Evolutionary conservation across 2,113 vertebrate genomes (phyloP), one percentile per base, ranked within the genome.

Genomic region (Melospiza georgiana): DNA sequence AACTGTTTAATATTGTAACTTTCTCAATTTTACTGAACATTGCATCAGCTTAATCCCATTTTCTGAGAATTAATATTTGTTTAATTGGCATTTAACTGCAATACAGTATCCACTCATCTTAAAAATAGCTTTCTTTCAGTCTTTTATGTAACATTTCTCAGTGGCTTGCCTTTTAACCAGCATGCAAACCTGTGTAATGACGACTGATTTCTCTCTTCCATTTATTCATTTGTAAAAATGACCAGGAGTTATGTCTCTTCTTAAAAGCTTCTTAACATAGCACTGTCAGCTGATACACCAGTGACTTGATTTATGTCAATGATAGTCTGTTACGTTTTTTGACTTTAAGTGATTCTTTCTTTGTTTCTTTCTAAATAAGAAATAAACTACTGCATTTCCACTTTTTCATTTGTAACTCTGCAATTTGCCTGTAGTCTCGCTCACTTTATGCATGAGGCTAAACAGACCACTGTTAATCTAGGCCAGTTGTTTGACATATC

Each of bases 391-490:
- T 84, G 76, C 37, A 41, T 78, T 96, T 93, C 92, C 25, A 1
- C 66, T 78, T 72, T 94, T 95, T 76, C 59, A 89, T 90, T 94
- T 81, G 49, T 86, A 94, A 75, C 73, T 67, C 51, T 44, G 57
- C 72, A 78, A 71, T 80, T 92, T 86, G 52, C 31, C 1, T 78
- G 61, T 52, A 84, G 76, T 87, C 65, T 92, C 37, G 31, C 55
- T 75, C 59, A 21, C 80, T 95, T 89, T 46, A 65, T 61, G 81
- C 78, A 68, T 69, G 84, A 84, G 91, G 66, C 84, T 89, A 66
- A 96, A 81, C 76, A 95, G 95, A 89, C 75, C 82, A 80, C 94
- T 95, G 87, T 93, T 94, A 94, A 93, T 80, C 90, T 94, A 82
- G 92, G 65, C 80, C 90, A 96, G 83, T 95, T 96, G 85, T 51